Evolutionary conservation across 2,797 vertebrate species (phyloP).

Genomic region (Sebastes hopkinsi): DNA sequence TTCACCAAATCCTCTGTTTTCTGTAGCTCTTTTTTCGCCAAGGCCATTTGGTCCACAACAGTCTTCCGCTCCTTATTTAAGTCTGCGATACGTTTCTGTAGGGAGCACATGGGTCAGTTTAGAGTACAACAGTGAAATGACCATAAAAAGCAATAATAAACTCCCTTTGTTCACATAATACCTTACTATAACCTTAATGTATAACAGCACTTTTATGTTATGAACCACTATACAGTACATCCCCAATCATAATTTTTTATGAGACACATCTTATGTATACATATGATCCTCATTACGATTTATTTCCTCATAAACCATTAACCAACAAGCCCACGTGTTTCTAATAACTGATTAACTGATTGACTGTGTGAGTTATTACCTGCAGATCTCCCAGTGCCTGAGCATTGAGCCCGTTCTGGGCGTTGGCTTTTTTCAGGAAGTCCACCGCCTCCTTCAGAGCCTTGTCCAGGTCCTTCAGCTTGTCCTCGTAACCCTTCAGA

Average conservation of each 20-base stretch:
- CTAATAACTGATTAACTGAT: not conserved
- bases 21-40: constrained; percentile 82
- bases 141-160: not conserved
- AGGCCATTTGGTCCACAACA: constrained; percentile 78
- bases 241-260: not conserved
- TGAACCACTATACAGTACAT: not conserved
- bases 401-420: constrained; percentile 86
- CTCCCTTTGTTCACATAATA: not conserved
- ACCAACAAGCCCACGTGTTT: not conserved
- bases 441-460: constrained; percentile 81
- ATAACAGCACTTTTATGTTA: not conserved
- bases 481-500: constrained; percentile 84
- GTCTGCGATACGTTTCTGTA: constrained; percentile 84
- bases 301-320: not conserved
- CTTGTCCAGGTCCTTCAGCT: constrained; percentile 86
- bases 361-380: constrained; percentile 76
- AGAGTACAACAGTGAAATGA: not conserved
- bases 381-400: constrained; percentile 81
- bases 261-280: not conserved
- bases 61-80: constrained; percentile 79
- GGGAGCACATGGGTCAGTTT: not conserved
- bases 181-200: not conserved
- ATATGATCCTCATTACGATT: not conserved
- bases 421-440: constrained; percentile 84
- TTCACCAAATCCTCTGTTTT: constrained; percentile 80